Base-by-base conservation (phyloP, 2,797 vertebrate genomes). In the Xyrichtys novacula region DNA sequence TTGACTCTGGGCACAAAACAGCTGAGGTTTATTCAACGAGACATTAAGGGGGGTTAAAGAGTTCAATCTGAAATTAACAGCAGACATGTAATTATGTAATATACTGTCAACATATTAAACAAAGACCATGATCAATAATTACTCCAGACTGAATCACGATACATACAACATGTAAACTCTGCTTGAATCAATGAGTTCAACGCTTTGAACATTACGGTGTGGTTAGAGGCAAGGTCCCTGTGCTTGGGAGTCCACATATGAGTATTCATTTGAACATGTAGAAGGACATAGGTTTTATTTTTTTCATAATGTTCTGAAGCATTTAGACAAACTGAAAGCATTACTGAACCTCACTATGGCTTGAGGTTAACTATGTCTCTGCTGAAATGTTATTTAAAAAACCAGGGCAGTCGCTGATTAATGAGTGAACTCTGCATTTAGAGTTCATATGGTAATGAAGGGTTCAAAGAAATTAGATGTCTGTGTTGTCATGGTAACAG, bases 401-500 rank as follows among this genome's bases (percentile, higher is more conserved):
- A 7, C 7, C n/a, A 57, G 19, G 26, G 34, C n/a, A 60, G 31
- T 53, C n/a, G 17, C 7, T 42, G 38, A 62, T 25, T 74, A 74
- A 75, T 60, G 11, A 20, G 20, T 36, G 38, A 77, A 28, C 26
- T 49, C 14, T 50, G 39, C 23, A 61, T 71, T 73, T 71, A 69
- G 67, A 71, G 16, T 54, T 39, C 34, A 61, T 55, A 64, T 58
- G 22, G 39, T 47, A 56, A 68, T 67, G 70, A 78, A 39, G 44
- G 29, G n/a, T 47, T 52, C 0, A 10, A 43, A 50, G 7, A 55
- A 54, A 47, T 52, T 32, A 48, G 57, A 72, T 60, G 43, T 23
- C 28, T 49, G 20, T 38, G 79, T 87, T 76, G 71, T 76, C 80
- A 83, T 76, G 62, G 69, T 64, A 78, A 78, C 71, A 72, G 64